Conservation (phyloP, 1,140 invertebrate genomes). For the Rhysida immarginata region DNA sequence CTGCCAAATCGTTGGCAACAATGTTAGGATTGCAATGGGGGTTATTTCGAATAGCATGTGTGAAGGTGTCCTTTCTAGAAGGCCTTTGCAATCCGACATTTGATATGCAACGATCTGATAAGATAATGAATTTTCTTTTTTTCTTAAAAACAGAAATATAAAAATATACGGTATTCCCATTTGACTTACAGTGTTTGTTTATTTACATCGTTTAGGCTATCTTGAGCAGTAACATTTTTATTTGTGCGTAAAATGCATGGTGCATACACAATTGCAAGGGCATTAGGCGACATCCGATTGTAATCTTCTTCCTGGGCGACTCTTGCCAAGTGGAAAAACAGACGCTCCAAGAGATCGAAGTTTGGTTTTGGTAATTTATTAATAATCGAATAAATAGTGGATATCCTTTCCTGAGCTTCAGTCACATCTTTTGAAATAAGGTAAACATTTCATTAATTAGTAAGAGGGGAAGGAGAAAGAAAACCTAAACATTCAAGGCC, state of each 20-base stretch:
- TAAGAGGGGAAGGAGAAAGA: neutral
- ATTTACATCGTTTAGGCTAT: conserved; percentile 50
- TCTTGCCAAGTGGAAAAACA: conserved; percentile 81
- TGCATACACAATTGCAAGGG: conserved; percentile 85
- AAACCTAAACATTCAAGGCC: neutral
- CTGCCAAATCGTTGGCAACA: too few species aligned
- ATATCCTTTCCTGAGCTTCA: conserved; percentile 62
- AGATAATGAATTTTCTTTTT: too few species aligned
- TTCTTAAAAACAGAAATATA: too few species aligned
- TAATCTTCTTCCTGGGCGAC: conserved; percentile 71
- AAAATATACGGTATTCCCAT: too few species aligned
- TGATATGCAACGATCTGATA: too few species aligned
- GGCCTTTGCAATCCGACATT: too few species aligned
- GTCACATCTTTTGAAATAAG: conserved; percentile 40
- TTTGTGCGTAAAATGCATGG: conserved; percentile 81
- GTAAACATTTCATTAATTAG: neutral
- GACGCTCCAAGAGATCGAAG: conserved; percentile 75
- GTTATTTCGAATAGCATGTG: too few species aligned
- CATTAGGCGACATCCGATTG: conserved; percentile 82
- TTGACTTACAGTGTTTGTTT: conserved; percentile 32
- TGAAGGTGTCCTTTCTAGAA: too few species aligned
- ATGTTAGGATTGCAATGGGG: too few species aligned
- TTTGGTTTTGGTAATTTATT: conserved; percentile 78
- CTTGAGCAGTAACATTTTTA: conserved; percentile 70
- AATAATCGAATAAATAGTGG: conserved; percentile 68